Evolutionary conservation across 2,888 invertebrate species (phyloP), one percentile per base, ranked within the genome.

Genomic region (Drosophila antonietae): DNA sequence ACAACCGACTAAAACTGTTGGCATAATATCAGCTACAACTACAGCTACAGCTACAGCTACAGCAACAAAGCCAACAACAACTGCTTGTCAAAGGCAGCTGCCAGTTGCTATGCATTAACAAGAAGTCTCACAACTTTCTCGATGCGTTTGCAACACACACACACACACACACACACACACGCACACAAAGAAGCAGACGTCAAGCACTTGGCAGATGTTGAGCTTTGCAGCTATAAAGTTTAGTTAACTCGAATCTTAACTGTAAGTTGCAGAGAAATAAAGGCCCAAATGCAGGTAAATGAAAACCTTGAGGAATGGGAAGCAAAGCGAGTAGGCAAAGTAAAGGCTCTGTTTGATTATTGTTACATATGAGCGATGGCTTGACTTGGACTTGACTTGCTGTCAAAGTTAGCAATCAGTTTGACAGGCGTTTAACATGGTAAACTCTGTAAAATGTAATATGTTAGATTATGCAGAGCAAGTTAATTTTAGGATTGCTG

Each of bases 1-100:
- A 84, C 89, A 85, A 85, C 58, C 81, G 73, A 68, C 87, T 71
- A 84, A 85, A 83, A 83, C 73, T 80, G 86, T 76, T 81, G 82
- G 72, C 79, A 76, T 74, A 72, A 76, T 73, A 82, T 69, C 66
- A 67, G 37, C 62, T 70, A 7, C 68, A 63, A 12, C 64, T 65
- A 31, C 53, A 49, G 10, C 49, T 59, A 9, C 53, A 55, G 14
- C 62, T 51, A n/a, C 53, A 41, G 49, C 59, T 61, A 49, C 56
- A 63, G 35, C 55, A 44, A 44, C 44, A 60, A 12, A 28, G 5
- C 33, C 44, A 63, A 15, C 47, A 56, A 31, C 35, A 55, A 47
- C 56, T 53, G 35, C 68, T 80, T 79, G 79, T 73, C 79, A 78
- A 57, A 70, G 60, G 55, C 82, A 81, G 82, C 68, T 78, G 66